Percentiles rank a stretch among this genome's conserved stretches.
Conservation (phyloP, 2,797 vertebrate genomes). For the Tympanoctomys barrerae region DNA sequence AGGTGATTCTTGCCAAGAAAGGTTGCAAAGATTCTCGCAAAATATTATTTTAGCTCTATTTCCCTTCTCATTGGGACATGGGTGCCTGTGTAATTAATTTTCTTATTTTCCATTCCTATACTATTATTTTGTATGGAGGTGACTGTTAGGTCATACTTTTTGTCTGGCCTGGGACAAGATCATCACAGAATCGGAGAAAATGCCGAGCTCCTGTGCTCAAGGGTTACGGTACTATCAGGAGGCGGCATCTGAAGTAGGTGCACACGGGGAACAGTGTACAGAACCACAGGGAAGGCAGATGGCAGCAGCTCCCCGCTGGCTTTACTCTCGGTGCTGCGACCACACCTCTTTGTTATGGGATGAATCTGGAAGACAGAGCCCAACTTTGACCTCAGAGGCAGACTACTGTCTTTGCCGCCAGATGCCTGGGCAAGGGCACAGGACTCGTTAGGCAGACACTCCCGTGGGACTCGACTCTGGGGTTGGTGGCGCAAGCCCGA, state of each 20-base stretch:
- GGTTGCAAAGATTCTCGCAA: not conserved
- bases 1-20: not conserved
- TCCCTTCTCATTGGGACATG: not conserved
- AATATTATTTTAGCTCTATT: not conserved
- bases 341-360: not conserved
- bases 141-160: not conserved
- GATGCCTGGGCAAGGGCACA: not conserved
- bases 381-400: constrained; percentile 8
- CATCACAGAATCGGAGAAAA: not conserved
- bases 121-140: not conserved
- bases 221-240: not conserved
- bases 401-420: not conserved
- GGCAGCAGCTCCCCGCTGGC: not conserved
- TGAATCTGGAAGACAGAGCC: not conserved
- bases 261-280: not conserved
- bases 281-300: not conserved
- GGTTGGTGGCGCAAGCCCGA: not conserved
- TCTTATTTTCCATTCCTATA: not conserved
- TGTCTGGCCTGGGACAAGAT: not conserved
- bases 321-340: constrained; percentile 17
- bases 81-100: not conserved
- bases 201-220: not conserved
- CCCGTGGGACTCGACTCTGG: not conserved
- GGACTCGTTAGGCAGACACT: not conserved
- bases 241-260: not conserved